These are phyloP conservation scores for Dryocosmus kuriphilus DNA, from an alignment of 2,888 invertebrate species.

Conservation along the genomic window DNA sequence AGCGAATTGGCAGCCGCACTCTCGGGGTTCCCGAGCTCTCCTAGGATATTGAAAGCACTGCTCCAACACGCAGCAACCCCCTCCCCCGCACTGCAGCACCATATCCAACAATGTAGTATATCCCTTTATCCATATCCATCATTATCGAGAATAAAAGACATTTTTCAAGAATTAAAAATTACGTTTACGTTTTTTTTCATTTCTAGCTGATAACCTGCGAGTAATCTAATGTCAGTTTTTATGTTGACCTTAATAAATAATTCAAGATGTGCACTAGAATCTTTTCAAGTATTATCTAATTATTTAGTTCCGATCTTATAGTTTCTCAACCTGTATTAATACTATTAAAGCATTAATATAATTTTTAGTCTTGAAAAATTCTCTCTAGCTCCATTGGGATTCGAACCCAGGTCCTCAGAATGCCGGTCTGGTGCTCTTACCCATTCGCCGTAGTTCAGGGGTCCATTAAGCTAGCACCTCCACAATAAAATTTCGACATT, in stretches of 20 bases:
- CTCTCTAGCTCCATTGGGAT: no score
- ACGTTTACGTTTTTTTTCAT: background rate
- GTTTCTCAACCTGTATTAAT: no score
- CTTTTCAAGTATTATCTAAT: no score
- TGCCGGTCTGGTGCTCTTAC: no score
- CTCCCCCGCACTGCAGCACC: slow-evolving; percentile 80
- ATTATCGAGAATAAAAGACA: slow-evolving; percentile 10
- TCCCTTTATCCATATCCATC: slow-evolving; percentile 65
- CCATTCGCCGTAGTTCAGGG: no score
- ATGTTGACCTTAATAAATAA: background rate
- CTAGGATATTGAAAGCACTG: slow-evolving; percentile 93
- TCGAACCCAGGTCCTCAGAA: no score
- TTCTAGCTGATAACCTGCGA: background rate
- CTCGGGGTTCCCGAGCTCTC: slow-evolving; percentile 86
- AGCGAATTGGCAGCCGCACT: slow-evolving; percentile 94
- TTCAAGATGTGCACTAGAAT: background rate
- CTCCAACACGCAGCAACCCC: slow-evolving; percentile 93
- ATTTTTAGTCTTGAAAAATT: no score
- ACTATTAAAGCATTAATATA: no score
- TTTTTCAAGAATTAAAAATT: background rate
- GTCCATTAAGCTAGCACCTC: no score
- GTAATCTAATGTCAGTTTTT: background rate
- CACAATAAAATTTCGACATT: no score
- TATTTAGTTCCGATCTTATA: no score
- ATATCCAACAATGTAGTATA: slow-evolving; percentile 75